phyloP scores from a whole-genome alignment of 2,797 vertebrate genomes.

The Hybognathus amarus region DNA sequence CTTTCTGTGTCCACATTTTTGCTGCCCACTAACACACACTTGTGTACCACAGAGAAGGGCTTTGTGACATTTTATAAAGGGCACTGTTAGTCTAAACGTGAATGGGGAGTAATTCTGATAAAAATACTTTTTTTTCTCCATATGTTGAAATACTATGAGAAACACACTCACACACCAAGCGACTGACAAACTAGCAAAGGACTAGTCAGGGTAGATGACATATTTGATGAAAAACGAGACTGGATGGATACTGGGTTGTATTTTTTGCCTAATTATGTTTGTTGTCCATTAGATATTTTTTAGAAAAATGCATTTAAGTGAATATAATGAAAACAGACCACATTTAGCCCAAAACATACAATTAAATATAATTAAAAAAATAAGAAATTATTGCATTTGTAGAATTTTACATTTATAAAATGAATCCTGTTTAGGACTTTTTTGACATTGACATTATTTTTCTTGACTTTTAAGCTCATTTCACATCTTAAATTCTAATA shows the following conservation, averaged over 20 bases:
- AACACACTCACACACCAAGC: background rate
- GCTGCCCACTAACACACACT: background rate
- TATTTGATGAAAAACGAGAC: background rate
- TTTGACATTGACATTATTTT: background rate
- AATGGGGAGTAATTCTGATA: background rate
- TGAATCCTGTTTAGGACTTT: background rate
- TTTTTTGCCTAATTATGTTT: background rate
- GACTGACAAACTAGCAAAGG: background rate
- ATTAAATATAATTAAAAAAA: background rate
- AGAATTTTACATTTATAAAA: background rate
- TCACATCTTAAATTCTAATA: background rate
- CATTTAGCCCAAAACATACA: background rate
- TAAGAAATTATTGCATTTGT: background rate
- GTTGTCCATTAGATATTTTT: background rate
- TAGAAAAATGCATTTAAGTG: background rate
- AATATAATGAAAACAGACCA: background rate
- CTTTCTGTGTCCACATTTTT: slow-evolving; percentile 3
- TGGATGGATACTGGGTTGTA: background rate
- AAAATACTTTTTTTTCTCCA: background rate
- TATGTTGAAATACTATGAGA: background rate
- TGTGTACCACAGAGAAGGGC: background rate
- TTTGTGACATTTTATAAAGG: background rate
- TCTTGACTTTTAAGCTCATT: background rate
- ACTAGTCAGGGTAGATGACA: background rate
- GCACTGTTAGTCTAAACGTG: background rate